These are phyloP conservation scores for Hypselothyrea guttata DNA, from an alignment of 2,888 invertebrate genomes.

Conservation along the genomic window DNA sequence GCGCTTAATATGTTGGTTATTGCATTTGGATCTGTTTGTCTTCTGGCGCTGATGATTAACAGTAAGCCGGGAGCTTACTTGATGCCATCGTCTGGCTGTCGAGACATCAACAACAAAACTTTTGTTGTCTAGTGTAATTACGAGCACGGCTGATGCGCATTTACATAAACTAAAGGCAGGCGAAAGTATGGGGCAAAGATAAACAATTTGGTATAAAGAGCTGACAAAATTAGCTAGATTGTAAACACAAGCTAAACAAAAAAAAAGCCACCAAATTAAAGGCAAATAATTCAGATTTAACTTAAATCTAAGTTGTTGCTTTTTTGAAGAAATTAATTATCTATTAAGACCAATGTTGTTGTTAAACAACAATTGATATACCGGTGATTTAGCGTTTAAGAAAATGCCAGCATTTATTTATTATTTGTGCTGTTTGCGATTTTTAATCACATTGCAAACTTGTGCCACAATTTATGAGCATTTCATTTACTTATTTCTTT, in stretches of 20 bases:
- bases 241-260: too few relatives aligned
- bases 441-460: slow-evolving; percentile 23
- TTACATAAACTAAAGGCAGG: background rate
- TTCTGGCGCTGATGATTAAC: slow-evolving; percentile 53
- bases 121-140: background rate
- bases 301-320: too few relatives aligned
- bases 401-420: background rate
- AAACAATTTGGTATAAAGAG: slow-evolving; percentile 3
- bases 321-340: too few relatives aligned
- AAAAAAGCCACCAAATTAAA: too few relatives aligned
- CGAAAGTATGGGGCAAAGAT: slow-evolving; percentile 8
- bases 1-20: slow-evolving; percentile 39
- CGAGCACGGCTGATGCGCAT: slow-evolving; percentile 20
- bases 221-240: too few relatives aligned
- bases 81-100: slow-evolving; percentile 28
- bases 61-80: slow-evolving; percentile 37
- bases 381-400: too few relatives aligned
- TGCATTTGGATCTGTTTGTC: slow-evolving; percentile 50
- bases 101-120: slow-evolving; percentile 15
- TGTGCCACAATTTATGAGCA: slow-evolving; percentile 17
- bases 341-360: too few relatives aligned
- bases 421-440: background rate
- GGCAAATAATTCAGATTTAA: too few relatives aligned
- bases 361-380: too few relatives aligned
- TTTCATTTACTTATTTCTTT: slow-evolving; percentile 16